These are phyloP conservation scores for Rhineura floridana DNA, from an alignment of 2,113 vertebrate genomes.

Conservation along the genomic window DNA sequence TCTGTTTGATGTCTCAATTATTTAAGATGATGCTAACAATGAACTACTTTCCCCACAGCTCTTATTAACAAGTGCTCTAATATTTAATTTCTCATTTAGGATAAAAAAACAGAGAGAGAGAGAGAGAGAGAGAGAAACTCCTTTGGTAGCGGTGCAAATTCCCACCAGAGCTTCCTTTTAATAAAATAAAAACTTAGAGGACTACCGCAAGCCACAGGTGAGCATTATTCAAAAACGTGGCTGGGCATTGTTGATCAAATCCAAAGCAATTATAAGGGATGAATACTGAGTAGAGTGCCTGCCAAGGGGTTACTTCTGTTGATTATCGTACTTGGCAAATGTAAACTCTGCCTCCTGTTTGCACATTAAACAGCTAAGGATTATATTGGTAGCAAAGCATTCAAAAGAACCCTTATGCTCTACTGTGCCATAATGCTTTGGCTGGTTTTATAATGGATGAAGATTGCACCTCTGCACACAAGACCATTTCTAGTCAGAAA, in stretches of 20 bases:
- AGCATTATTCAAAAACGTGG: neutral
- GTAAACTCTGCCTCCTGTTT: neutral
- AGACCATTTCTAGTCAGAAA: neutral
- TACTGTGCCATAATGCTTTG: neutral
- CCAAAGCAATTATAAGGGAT: slow-evolving; percentile 13
- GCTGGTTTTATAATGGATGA: neutral
- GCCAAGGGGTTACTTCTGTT: neutral
- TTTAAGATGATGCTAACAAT: neutral
- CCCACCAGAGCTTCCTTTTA: neutral
- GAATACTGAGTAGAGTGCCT: neutral
- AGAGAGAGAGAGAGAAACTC: neutral
- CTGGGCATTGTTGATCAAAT: neutral
- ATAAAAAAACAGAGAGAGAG: neutral
- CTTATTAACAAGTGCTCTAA: neutral
- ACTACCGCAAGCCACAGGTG: neutral
- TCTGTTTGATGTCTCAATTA: neutral
- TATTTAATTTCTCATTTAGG: neutral
- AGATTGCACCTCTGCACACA: neutral
- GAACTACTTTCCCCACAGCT: neutral
- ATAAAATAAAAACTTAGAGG: slow-evolving; percentile 2
- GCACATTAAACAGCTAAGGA: neutral
- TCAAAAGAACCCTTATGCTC: neutral
- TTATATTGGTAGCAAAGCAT: neutral
- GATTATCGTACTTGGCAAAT: neutral
- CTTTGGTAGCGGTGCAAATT: neutral